phyloP scores from a whole-genome alignment of 2,888 invertebrate species.

The Drosophila prostipennis region DNA sequence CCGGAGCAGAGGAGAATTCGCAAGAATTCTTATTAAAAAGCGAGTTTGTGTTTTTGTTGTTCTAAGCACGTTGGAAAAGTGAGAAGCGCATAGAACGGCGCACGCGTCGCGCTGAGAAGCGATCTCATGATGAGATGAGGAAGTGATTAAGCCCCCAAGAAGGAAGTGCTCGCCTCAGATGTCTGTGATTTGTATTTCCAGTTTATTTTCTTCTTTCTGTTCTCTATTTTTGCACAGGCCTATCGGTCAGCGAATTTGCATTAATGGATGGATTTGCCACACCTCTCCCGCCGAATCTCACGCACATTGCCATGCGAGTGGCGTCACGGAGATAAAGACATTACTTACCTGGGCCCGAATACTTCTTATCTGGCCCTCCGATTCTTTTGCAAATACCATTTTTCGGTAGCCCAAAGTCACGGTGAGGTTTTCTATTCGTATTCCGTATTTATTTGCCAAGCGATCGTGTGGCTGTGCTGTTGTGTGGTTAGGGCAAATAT shows the following conservation, averaged over 20 bases:
- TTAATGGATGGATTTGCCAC: slow-evolving; percentile 28
- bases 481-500: slow-evolving; percentile 37
- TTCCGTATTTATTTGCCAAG: slow-evolving; percentile 39
- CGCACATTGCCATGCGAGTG: slow-evolving; percentile 12
- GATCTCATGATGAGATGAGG: slow-evolving; percentile 69
- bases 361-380: slow-evolving; percentile 49
- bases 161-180: slow-evolving; percentile 71
- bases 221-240: slow-evolving; percentile 40
- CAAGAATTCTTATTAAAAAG: slow-evolving; percentile 79
- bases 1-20: slow-evolving; percentile 60
- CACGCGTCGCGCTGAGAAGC: slow-evolving; percentile 76
- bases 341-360: slow-evolving; percentile 25
- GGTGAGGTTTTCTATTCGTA: slow-evolving; percentile 25
- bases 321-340: slow-evolving; percentile 37
- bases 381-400: slow-evolving; percentile 66
- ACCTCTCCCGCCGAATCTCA: slow-evolving; percentile 15
- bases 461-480: slow-evolving; percentile 34
- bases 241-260: slow-evolving; percentile 30
- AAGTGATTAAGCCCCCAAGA: slow-evolving; percentile 74
- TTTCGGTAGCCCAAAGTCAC: slow-evolving; percentile 48
- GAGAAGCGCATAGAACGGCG: slow-evolving; percentile 77
- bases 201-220: slow-evolving; percentile 60
- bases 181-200: slow-evolving; percentile 69
- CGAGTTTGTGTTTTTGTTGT: slow-evolving; percentile 66
- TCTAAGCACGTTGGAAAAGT: slow-evolving; percentile 64